Evolutionary conservation across 92 coral and sea anemone species (phyloP), one percentile per base, ranked within the genome.

Genomic region (Montipora capitata): DNA sequence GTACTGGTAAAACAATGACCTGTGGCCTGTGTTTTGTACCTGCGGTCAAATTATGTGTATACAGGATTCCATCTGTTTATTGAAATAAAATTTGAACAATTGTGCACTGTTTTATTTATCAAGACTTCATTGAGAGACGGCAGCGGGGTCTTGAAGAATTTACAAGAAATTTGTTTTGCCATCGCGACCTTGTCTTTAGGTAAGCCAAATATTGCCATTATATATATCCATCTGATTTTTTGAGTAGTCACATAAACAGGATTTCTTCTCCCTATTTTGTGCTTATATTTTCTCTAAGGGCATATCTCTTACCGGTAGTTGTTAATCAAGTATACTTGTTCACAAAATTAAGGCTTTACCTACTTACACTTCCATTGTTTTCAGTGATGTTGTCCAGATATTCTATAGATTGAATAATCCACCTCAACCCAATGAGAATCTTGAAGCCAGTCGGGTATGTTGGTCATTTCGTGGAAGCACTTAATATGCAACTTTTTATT

Each of bases 371-470:
- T 59, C 61, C 76, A 61, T 79, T 8, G 18, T 48, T 72, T 45
- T 40, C 82, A 97, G 99, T 91, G 80, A 67, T 3, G 95, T 91
- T 74, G 99, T 97, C 13, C 92, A 87, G 72, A 92, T 85, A 49
- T 97, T 97, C 85, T 97, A 96, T 58, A 85, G 98, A 71, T 83
- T 97, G 45, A 92, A 94, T 64, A 96, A 91, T n/a, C 99, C 98
- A n/a, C 99, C 99, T 58, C 91, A 92, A 79, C 98, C 98, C 48
- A 64, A 91, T 85, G 99, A 97, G 52, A 94, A 94, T 80, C 85
- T 95, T 70, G 99, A 97, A 57, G 97, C 99, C 38, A 90, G 98
- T 72, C 97, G 91, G 91, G 98, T 94, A 63, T 59, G 66, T 61
- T 48, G 52, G 10, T 48, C 52, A 48, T 48, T 48, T 48, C 6